Evolutionary conservation across 2,888 invertebrate species (phyloP).

Genomic region (Oligia fasciuncula): DNA sequence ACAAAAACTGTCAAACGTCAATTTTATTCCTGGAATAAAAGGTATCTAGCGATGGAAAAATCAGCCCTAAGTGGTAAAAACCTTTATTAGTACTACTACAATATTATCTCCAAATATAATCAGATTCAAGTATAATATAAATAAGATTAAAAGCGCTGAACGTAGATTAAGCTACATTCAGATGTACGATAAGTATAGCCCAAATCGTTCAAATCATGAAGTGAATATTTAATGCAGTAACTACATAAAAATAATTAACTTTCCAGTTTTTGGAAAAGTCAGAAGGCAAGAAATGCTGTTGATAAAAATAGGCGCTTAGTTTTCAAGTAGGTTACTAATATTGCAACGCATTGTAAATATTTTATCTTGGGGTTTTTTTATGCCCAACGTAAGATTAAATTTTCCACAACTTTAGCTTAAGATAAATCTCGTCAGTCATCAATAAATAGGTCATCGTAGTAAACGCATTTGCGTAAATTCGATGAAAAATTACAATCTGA

Average conservation of each 20-base stretch:
- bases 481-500: slow-evolving; percentile 51
- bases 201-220: too few relatives aligned
- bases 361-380: slow-evolving; percentile 45
- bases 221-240: neutral
- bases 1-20: too few relatives aligned
- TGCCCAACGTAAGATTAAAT: slow-evolving; percentile 15
- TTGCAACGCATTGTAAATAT: slow-evolving; percentile 39
- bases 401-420: slow-evolving; percentile 9
- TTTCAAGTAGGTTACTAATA: slow-evolving; percentile 6
- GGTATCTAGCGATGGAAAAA: too few relatives aligned
- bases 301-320: neutral
- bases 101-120: neutral
- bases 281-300: neutral
- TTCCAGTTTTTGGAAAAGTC: too few relatives aligned
- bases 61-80: neutral
- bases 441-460: slow-evolving; percentile 48
- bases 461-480: slow-evolving; percentile 57
- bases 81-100: neutral
- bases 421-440: slow-evolving; percentile 46
- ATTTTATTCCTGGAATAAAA: too few relatives aligned
- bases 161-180: neutral
- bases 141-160: neutral
- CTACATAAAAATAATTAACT: neutral
- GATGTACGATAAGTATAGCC: neutral
- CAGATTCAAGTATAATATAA: too few relatives aligned